Conservation (phyloP, 1,140 invertebrate genomes). For the Araneus ventricosus region DNA sequence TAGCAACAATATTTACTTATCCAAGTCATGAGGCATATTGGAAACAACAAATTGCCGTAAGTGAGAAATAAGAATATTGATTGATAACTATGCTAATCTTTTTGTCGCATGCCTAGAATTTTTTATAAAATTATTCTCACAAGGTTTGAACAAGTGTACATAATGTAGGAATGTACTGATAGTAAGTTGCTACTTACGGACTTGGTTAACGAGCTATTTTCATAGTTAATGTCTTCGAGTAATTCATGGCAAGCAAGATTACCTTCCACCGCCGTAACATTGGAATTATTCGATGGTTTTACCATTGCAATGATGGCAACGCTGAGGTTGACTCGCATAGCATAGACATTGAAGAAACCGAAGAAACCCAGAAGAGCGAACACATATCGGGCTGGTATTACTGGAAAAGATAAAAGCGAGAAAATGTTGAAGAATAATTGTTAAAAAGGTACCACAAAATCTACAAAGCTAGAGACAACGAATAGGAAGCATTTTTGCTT, state of each 20-base stretch:
- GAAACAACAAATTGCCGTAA: too few relatives aligned
- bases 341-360: constrained; percentile 53
- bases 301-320: constrained; percentile 60
- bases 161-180: too few relatives aligned
- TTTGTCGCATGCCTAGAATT: too few relatives aligned
- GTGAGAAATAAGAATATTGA: too few relatives aligned
- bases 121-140: too few relatives aligned
- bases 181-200: not conserved
- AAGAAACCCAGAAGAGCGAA: constrained; percentile 77
- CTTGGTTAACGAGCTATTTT: not conserved
- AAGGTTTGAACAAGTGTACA: too few relatives aligned
- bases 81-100: too few relatives aligned
- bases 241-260: not conserved
- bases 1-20: too few relatives aligned
- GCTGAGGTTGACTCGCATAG: constrained; percentile 67
- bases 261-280: not conserved
- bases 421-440: not conserved
- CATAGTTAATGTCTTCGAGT: not conserved
- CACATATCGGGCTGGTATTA: not conserved
- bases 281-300: not conserved
- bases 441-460: not conserved
- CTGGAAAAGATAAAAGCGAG: not conserved
- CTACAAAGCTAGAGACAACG: not conserved
- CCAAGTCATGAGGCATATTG: too few relatives aligned
- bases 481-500: not conserved